Base-by-base conservation (phyloP, 2,113 vertebrate species). In the Typhlomys cinereus region DNA sequence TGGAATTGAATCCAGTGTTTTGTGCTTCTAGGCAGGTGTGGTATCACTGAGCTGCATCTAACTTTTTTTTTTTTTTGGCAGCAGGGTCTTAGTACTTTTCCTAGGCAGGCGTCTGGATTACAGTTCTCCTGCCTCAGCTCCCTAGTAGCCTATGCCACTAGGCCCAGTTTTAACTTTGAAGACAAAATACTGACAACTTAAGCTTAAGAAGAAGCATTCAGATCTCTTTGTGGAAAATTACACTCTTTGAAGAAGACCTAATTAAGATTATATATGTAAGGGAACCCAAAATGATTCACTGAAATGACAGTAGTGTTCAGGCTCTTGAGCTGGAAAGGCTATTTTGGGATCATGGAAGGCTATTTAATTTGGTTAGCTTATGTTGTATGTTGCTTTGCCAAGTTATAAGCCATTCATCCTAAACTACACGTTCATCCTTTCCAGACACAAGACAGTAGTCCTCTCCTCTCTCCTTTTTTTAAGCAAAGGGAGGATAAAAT, bases 391-490 rank as follows among this genome's bases (percentile, higher is more conserved):
- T 78, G 25, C 74, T 87, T 2, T 83, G 27, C 11, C 11, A 9
- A 14, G 12, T 57, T 89, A 75, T 50, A 80, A 57, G 46, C 69
- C 59, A 50, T 50, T 88, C 64, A 70, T 74, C 44, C 67, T 92
- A 50, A 94, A 74, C 88, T 92, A 39, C 52, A 34, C 88, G 93
- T 74, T 85, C 20, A 71, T 85, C 7, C 9, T 90, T 81, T 93
- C 34, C 13, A 93, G 80, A 76, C 85, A n/a, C 2, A 81, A 73
- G 36, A 75, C 13, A 46, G 12, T 59, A 78, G n/a, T 23, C 18
- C 76, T 62, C 9, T 27, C 13, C 44, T 31, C 4, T 23, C 48
- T 75, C 1, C 23, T 67, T 89, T 91, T 48, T 92, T 74, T 64
- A 93, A 75, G 18, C 57, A 59, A 48, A 82, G 52, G 12, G 84